Base-by-base conservation (phyloP, 2,888 invertebrate species). In the Drosophila barbarae region DNA sequence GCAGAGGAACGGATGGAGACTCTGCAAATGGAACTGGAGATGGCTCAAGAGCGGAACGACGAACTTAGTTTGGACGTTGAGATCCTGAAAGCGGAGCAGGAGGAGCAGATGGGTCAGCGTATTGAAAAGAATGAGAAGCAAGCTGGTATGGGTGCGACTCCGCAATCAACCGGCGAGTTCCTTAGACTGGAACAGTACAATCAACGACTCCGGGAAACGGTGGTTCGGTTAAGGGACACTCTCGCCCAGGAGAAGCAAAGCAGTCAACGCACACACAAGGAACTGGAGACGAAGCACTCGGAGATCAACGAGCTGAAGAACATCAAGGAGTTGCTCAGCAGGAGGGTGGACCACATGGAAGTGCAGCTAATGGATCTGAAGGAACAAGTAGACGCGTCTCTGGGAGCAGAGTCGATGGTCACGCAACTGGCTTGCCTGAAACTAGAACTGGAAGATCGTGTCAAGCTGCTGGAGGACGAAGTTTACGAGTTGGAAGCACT, bases 331-430 rank as follows among this genome's bases (percentile, higher is more conserved):
- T 95, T 96, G 89, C 91, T 97, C 4, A 95, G 95, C 23, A 88
- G 93, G 0, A 92, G 97, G 50, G 86, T 89, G 0, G 94, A 95
- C 74, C 93, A 95, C 86, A 91, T 97, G 91, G 96, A 98, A 86
- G 93, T 94, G 44, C 95, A 96, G 88, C 94, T 98, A 60, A 93
- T 94, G 0, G 98, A 98, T 88, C 91, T 98, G 0, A 94, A 98
- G 84, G 98, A 98, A 88, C 95, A 96, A 90, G 95, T 99, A 39
- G 99, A 99, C 90, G 98, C 98, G 0, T 98, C 98, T 0, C 91
- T 99, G 34, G 99, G 99, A 0, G 97, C 99, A 1, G 99, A 99
- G 89, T 97, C 98, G 89, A 99, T 99, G 98, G 97, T 99, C 2
- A 97, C 98, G 79, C 94, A 95, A 75, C 90, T 99, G 55, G 96